These are phyloP conservation scores for Augochlora pura DNA, from an alignment of 1,140 invertebrate genomes.

Conservation along the genomic window DNA sequence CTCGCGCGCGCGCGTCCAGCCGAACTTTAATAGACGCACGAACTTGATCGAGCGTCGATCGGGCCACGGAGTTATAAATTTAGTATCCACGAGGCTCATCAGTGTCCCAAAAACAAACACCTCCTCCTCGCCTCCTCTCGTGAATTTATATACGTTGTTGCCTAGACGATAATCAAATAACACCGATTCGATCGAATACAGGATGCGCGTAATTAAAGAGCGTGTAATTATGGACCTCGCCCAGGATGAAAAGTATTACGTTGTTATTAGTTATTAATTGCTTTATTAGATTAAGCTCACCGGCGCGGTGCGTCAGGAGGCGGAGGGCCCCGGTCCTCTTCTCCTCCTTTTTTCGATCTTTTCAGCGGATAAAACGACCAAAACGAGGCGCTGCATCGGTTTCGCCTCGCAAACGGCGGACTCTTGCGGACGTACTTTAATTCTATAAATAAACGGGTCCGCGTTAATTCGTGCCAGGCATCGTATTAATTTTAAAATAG, in stretches of 20 bases:
- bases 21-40: neutral
- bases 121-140: slow-evolving; percentile 55
- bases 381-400: neutral
- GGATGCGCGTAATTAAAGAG: slow-evolving; percentile 69
- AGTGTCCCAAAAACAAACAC: slow-evolving; percentile 59
- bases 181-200: slow-evolving; percentile 61
- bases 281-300: slow-evolving; percentile 69
- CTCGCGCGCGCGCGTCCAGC: neutral
- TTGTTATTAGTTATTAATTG: slow-evolving; percentile 68
- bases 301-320: slow-evolving; percentile 16
- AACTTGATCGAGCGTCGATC: slow-evolving; percentile 43
- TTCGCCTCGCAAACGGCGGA: neutral
- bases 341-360: neutral
- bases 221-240: slow-evolving; percentile 62
- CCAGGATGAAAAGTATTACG: slow-evolving; percentile 54
- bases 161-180: slow-evolving; percentile 68
- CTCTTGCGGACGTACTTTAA: neutral
- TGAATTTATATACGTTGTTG: slow-evolving; percentile 51
- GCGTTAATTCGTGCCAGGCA: neutral
- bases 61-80: slow-evolving; percentile 41
- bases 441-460: neutral
- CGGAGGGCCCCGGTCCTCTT: slow-evolving; percentile 13
- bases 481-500: too few relatives aligned
- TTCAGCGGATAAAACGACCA: neutral
- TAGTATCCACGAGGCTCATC: slow-evolving; percentile 25